Conservation (phyloP, 1,140 invertebrate genomes). For the Telenomus remus region DNA sequence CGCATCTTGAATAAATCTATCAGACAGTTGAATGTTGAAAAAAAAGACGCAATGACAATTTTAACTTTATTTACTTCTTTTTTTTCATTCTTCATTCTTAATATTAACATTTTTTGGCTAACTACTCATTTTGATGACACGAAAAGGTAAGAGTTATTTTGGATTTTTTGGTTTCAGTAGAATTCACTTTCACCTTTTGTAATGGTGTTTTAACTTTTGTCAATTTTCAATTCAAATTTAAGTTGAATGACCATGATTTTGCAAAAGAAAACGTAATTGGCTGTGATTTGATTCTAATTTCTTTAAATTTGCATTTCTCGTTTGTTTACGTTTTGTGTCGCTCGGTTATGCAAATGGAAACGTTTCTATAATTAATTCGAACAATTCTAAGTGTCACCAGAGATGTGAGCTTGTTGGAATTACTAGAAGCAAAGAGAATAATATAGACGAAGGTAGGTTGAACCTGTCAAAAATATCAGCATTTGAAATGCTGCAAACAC, state of each 20-base stretch:
- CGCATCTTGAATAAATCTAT: too few species aligned
- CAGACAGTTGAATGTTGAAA: too few species aligned
- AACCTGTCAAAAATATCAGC: neutral
- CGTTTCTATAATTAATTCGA: conserved; percentile 31
- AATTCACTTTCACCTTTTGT: neutral
- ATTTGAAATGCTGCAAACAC: neutral
- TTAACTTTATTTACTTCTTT: neutral
- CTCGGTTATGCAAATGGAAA: conserved; percentile 39
- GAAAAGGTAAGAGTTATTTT: conserved; percentile 36
- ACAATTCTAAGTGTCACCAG: conserved; percentile 46
- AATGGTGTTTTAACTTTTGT: too few species aligned
- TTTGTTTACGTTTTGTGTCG: conserved; percentile 60
- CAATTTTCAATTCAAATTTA: too few species aligned
- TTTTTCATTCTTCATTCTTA: neutral
- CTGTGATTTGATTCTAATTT: conserved; percentile 2
- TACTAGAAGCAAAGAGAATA: conserved; percentile 16
- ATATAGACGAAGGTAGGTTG: conserved; percentile 43
- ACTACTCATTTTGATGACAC: conserved; percentile 20
- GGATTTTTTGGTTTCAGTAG: conserved; percentile 8
- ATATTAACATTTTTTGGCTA: conserved; percentile 9
- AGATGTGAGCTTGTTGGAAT: conserved; percentile 23
- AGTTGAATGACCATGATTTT: too few species aligned
- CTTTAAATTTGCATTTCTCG: conserved; percentile 32
- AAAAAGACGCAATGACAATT: neutral
- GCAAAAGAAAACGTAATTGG: too few species aligned